phyloP scores from a whole-genome alignment of 2,888 invertebrate species.

The Pterostichus madidus region DNA sequence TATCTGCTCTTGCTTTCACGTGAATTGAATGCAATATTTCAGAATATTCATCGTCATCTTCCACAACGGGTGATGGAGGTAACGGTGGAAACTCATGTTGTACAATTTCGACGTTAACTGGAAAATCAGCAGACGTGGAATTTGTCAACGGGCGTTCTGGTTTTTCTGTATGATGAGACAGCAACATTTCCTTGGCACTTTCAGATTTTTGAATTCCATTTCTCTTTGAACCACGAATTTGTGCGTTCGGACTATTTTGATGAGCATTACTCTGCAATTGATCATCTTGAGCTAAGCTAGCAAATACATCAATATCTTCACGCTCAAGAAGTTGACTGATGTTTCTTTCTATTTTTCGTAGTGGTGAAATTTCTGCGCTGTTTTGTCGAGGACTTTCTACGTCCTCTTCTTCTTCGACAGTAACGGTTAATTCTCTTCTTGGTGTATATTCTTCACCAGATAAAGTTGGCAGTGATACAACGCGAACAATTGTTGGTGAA shows the following conservation, averaged over 20 bases:
- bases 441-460: constrained; percentile 81
- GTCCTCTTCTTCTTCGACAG: constrained; percentile 87
- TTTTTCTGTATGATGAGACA: constrained; percentile 77
- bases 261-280: neutral
- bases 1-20: constrained; percentile 79
- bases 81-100: constrained; percentile 87
- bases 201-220: constrained; percentile 87
- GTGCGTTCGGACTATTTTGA: constrained; percentile 75
- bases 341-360: constrained; percentile 86
- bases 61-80: constrained; percentile 91
- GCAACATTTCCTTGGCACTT: constrained; percentile 86
- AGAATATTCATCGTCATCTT: constrained; percentile 87
- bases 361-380: constrained; percentile 83
- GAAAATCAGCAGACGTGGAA: constrained; percentile 80
- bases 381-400: constrained; percentile 82
- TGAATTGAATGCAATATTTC: constrained; percentile 81
- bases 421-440: constrained; percentile 84
- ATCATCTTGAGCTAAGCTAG: neutral
- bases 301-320: constrained; percentile 74
- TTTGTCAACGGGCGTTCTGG: constrained; percentile 72
- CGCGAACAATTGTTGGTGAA: constrained; percentile 83
- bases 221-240: constrained; percentile 79
- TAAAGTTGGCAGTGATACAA: constrained; percentile 84
- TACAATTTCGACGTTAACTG: constrained; percentile 83
- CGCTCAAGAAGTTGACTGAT: constrained; percentile 84